These are phyloP conservation scores for Hybognathus amarus DNA, from an alignment of 2,797 vertebrate species.

Conservation along the genomic window DNA sequence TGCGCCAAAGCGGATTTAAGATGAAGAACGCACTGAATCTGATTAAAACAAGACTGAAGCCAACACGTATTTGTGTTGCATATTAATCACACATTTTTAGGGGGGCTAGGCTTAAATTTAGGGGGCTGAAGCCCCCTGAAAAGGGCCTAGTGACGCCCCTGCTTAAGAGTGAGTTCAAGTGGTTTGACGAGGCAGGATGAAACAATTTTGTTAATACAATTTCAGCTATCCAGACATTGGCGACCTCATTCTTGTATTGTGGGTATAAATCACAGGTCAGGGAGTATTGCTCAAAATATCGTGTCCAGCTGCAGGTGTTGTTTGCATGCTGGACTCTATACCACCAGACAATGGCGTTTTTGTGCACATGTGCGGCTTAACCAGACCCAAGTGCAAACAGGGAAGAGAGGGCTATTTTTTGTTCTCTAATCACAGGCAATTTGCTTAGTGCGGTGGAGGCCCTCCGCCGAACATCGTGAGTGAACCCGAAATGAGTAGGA, in stretches of 20 bases:
- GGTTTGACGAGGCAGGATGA: not conserved
- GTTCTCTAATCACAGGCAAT: slow-evolving; percentile 69
- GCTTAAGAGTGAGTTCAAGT: not conserved
- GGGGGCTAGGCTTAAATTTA: too few species aligned
- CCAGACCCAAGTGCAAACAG: slow-evolving; percentile 43
- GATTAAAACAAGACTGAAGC: too few species aligned
- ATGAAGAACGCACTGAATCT: too few species aligned
- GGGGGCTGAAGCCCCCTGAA: too few species aligned
- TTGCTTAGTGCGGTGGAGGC: slow-evolving; percentile 64
- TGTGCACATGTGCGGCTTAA: slow-evolving; percentile 40
- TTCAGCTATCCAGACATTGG: not conserved
- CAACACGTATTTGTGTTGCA: too few species aligned
- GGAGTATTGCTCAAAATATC: not conserved
- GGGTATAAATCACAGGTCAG: not conserved
- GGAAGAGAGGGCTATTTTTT: slow-evolving; percentile 49
- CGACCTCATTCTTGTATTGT: slow-evolving; percentile 8
- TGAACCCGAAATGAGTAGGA: slow-evolving; percentile 69
- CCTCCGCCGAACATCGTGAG: slow-evolving; percentile 59
- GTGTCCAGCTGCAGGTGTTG: slow-evolving; percentile 37
- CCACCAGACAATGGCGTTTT: slow-evolving; percentile 38
- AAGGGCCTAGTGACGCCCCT: too few species aligned
- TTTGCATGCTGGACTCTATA: slow-evolving; percentile 20
- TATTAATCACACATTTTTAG: too few species aligned
- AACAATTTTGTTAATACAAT: not conserved
- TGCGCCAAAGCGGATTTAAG: too few species aligned